Percentiles rank a stretch among this genome's conserved stretches.
Evolutionary conservation across 2,888 invertebrate species (phyloP).

Genomic region (Cheilosia pagana): DNA sequence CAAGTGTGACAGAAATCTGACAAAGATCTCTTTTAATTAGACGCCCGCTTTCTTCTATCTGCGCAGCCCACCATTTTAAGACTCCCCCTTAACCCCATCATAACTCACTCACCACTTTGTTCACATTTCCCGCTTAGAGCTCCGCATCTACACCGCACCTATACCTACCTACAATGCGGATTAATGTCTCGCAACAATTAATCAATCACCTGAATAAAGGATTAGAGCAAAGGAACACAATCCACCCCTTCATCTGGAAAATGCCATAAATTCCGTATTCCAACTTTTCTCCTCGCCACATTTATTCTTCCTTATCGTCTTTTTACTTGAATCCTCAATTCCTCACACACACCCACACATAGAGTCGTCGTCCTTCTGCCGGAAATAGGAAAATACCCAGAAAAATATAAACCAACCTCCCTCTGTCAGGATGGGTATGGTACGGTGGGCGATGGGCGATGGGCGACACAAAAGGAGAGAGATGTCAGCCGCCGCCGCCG

Average conservation of each 20-base stretch:
- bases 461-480: neutral
- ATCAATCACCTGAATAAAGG: slow-evolving; percentile 36
- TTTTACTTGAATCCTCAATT: slow-evolving; percentile 11
- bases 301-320: slow-evolving; percentile 48
- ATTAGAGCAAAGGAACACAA: neutral
- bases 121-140: neutral
- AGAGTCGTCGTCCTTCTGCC: slow-evolving; percentile 13
- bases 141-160: neutral
- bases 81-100: too few species aligned
- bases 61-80: too few species aligned
- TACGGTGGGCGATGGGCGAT: too few species aligned
- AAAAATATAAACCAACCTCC: slow-evolving; percentile 34
- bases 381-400: slow-evolving; percentile 54
- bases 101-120: neutral
- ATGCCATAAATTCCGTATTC: slow-evolving; percentile 35
- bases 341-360: neutral
- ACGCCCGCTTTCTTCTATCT: too few species aligned
- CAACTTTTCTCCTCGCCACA: slow-evolving; percentile 32
- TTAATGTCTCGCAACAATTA: slow-evolving; percentile 43
- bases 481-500: neutral
- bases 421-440: neutral
- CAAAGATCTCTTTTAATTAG: too few species aligned
- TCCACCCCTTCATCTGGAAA: slow-evolving; percentile 19
- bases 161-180: neutral
- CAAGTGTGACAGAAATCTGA: too few species aligned